Evolutionary conservation across 2,113 vertebrate species (phyloP).

Genomic region (Urocitellus parryii): DNA sequence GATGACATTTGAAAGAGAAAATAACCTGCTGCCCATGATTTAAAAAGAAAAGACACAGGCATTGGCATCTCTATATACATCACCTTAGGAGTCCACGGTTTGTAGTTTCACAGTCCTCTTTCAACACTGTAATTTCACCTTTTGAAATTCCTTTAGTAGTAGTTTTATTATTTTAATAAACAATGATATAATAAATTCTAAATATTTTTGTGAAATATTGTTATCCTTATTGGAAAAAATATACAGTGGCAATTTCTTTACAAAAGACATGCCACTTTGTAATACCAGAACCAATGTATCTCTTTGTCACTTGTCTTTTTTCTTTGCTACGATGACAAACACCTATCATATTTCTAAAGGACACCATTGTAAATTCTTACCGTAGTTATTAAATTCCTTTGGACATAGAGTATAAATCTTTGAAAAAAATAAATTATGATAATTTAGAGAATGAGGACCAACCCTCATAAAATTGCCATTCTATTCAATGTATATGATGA

Average conservation of each 20-base stretch:
- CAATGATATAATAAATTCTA: not conserved
- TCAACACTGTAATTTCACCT: not conserved
- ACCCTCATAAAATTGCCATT: not conserved
- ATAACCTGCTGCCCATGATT: not conserved
- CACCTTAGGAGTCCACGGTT: not conserved
- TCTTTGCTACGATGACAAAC: not conserved
- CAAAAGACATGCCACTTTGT: not conserved
- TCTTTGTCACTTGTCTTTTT: not conserved
- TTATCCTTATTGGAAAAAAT: not conserved
- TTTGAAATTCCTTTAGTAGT: not conserved
- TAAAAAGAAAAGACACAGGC: not conserved
- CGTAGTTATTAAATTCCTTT: not conserved
- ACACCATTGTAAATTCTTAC: not conserved
- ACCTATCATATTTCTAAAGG: not conserved
- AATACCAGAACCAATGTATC: not conserved
- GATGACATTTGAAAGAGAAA: constrained; percentile 12
- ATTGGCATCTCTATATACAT: not conserved
- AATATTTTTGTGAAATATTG: not conserved
- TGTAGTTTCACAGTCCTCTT: not conserved
- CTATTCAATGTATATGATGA: not conserved
- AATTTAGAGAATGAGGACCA: not conserved
- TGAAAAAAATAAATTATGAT: not conserved
- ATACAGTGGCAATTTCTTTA: not conserved
- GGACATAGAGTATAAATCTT: not conserved
- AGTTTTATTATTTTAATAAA: not conserved